phyloP scores from a whole-genome alignment of 1,140 invertebrate species.

The Orius insidiosus region DNA sequence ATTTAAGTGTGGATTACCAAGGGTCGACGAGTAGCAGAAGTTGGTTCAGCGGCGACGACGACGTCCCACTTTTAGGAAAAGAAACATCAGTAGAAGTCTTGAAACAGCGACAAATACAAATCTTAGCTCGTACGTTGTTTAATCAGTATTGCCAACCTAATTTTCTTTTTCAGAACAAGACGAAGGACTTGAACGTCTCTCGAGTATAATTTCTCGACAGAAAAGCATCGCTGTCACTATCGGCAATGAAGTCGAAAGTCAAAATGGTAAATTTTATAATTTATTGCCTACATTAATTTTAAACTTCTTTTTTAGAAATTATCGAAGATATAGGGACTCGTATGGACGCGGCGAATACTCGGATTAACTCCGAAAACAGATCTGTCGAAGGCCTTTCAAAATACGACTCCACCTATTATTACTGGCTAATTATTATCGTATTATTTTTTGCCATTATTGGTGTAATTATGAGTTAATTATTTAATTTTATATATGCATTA shows the following conservation, averaged over 20 bases:
- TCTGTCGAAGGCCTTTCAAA: constrained; percentile 42
- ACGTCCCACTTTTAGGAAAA: constrained; percentile 6
- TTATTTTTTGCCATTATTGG: constrained; percentile 37
- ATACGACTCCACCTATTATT: constrained; percentile 53
- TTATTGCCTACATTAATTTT: constrained; percentile 13
- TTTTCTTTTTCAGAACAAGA: constrained; percentile 47
- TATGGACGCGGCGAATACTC: constrained; percentile 48
- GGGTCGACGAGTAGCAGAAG: constrained; percentile 14
- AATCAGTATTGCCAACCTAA: not conserved
- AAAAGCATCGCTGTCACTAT: constrained; percentile 58
- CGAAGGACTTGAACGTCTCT: constrained; percentile 52
- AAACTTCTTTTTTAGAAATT: constrained; percentile 35
- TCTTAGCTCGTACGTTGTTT: constrained; percentile 21
- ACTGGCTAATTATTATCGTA: constrained; percentile 47
- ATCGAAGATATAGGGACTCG: constrained; percentile 60
- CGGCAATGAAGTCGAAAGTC: constrained; percentile 55
- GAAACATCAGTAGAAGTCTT: constrained; percentile 21
- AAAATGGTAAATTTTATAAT: constrained; percentile 42
- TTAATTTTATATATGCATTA: too few relatives aligned
- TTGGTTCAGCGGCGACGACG: constrained; percentile 5
- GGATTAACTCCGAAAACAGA: constrained; percentile 46
- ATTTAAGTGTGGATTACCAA: constrained; percentile 1
- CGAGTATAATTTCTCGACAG: constrained; percentile 56
- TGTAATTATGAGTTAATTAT: not conserved
- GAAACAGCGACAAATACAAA: constrained; percentile 24